Evolutionary conservation across 2,113 vertebrate species (phyloP), one percentile per base, ranked within the genome.

Genomic region (Eidolon helvum): DNA sequence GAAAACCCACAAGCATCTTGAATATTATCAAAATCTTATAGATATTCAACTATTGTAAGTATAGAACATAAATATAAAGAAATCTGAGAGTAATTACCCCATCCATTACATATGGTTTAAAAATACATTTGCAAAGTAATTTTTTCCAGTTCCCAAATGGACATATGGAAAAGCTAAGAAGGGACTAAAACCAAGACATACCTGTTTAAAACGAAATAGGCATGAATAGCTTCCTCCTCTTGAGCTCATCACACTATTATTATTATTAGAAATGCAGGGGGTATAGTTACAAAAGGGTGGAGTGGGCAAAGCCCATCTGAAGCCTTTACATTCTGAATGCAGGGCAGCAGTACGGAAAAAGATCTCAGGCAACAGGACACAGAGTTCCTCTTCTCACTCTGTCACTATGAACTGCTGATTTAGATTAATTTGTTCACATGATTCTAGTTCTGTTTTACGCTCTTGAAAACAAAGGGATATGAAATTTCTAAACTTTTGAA

Each of bases 41-140:
- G 6, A 53, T 57, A 80, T 57, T 94, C 30, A 30, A 90, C 50
- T 19, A 84, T 66, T 35, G 1, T 48, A 53, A 78, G 19, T 48
- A 45, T 35, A 72, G n/a, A 77, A 77, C 28, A 74, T 28, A 48
- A 65, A 72, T 71, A 65, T 16, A 21, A 84, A 85, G 16, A n/a
- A 18, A 38, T 87, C 24, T 19, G 2, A 86, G 28, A 43, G 26
- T n/a, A 7, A 69, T 59, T 50, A 68, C 7, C 0, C 8, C 22
- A 59, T 38, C 19, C 7, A 45, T 61, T 83, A 33, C 3, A 12
- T 55, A 78, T 26, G 55, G 16, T 66, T 82, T 55, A 92, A 84
- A 55, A 82, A 77, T 59, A 84, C n/a, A 35, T 57, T 74, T 53
- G 28, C 40, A 68, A 88, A 63, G 15, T 59, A 78, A 72, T 84